Evolutionary conservation across 2,888 invertebrate genomes (phyloP).

Genomic region (Rhagonycha lutea): DNA sequence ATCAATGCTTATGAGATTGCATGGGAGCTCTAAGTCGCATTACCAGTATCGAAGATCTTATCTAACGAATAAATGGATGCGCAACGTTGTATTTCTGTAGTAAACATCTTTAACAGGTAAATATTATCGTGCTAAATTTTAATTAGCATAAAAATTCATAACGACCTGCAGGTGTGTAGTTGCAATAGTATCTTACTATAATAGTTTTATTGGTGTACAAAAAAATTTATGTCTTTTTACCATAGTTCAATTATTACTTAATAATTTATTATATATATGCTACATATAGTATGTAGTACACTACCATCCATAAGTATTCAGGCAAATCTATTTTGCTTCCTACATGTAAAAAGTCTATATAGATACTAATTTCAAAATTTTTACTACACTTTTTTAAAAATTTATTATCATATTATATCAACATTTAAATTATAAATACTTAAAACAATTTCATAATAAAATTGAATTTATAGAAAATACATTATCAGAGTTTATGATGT

Average conservation of each 20-base stretch:
- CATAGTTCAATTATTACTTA: background rate
- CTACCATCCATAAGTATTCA: too few species aligned
- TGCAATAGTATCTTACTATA: slow-evolving; percentile 10
- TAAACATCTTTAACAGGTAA: slow-evolving; percentile 30
- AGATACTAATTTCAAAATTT: too few species aligned
- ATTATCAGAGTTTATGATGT: too few species aligned
- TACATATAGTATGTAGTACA: too few species aligned
- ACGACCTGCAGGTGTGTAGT: slow-evolving; percentile 28
- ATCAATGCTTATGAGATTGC: slow-evolving; percentile 28
- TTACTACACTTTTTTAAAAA: too few species aligned
- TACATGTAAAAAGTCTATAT: too few species aligned
- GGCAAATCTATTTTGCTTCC: too few species aligned
- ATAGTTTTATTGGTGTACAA: slow-evolving; percentile 6
- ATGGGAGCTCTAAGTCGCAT: slow-evolving; percentile 28
- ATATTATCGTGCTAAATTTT: slow-evolving; percentile 31
- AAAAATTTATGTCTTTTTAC: background rate
- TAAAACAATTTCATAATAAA: too few species aligned
- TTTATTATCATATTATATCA: too few species aligned
- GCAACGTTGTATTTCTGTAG: slow-evolving; percentile 29
- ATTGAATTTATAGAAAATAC: too few species aligned
- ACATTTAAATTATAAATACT: too few species aligned
- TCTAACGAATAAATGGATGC: slow-evolving; percentile 24
- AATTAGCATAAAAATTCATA: slow-evolving; percentile 30
- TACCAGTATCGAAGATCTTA: slow-evolving; percentile 29
- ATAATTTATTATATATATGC: background rate